Evolutionary conservation across 2,888 invertebrate species (phyloP).

Genomic region (Aspidiotus destructor): DNA sequence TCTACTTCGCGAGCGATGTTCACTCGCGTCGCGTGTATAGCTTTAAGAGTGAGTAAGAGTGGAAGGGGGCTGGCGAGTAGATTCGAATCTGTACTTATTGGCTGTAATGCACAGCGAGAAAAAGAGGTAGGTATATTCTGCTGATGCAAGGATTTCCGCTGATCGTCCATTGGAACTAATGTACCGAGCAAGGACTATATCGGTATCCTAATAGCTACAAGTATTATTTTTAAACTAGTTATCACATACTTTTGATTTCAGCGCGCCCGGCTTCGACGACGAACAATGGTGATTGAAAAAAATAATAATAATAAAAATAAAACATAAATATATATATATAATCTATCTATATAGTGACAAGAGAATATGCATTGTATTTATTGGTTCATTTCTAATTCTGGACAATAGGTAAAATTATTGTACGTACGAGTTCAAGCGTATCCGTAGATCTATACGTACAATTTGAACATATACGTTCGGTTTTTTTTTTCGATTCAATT

Average conservation of each 20-base stretch:
- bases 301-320: neutral
- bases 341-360: slow-evolving; percentile 13
- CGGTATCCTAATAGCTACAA: slow-evolving; percentile 24
- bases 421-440: slow-evolving; percentile 27
- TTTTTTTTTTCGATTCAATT: no score
- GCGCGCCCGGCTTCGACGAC: slow-evolving; percentile 25
- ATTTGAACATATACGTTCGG: neutral
- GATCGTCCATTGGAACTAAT: slow-evolving; percentile 34
- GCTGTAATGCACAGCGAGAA: neutral
- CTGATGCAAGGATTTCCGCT: slow-evolving; percentile 34
- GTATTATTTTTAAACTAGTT: slow-evolving; percentile 26
- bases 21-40: no score
- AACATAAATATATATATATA: no score
- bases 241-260: slow-evolving; percentile 29
- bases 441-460: slow-evolving; percentile 8
- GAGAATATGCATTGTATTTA: slow-evolving; percentile 26
- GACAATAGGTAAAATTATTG: slow-evolving; percentile 27
- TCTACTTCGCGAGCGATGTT: no score
- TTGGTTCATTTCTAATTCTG: slow-evolving; percentile 15
- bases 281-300: slow-evolving; percentile 23
- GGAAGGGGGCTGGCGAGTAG: no score
- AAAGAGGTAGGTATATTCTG: slow-evolving; percentile 21
- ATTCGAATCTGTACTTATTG: no score
- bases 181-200: slow-evolving; percentile 33
- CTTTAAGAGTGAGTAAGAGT: no score